These are phyloP conservation scores for Apis dorsata DNA, from an alignment of 1,140 invertebrate genomes.

Conservation along the genomic window DNA sequence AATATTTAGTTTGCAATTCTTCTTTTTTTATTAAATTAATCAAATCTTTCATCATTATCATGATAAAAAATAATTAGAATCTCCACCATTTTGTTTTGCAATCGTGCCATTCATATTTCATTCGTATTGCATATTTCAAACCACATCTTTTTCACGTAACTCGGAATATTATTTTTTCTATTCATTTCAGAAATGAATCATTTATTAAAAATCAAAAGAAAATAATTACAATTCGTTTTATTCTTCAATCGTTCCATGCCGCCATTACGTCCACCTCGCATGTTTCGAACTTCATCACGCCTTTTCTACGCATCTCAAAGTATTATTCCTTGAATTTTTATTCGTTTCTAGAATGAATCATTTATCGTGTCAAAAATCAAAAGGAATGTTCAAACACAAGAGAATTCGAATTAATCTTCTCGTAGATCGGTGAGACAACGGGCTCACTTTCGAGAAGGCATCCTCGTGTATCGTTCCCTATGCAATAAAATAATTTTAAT, in stretches of 20 bases:
- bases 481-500: constrained; percentile 43
- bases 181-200: no score
- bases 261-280: background rate
- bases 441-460: background rate
- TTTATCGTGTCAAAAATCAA: background rate
- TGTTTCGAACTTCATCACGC: background rate
- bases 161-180: no score
- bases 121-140: no score
- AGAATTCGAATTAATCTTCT: constrained; percentile 12
- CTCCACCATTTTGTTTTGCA: no score
- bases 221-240: background rate
- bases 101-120: no score
- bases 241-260: no score
- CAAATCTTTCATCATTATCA: background rate
- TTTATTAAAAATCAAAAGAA: background rate
- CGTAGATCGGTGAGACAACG: background rate
- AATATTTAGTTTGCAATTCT: background rate
- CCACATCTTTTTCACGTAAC: no score
- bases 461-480: background rate
- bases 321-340: background rate
- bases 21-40: background rate
- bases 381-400: background rate
- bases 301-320: no score
- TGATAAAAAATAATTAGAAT: background rate
- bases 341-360: background rate